A percentile compares a stretch with the other conserved stretches of the same genome.
Evolutionary conservation across 2,888 invertebrate species (phyloP).

Genomic region (Oscheius sp.): DNA sequence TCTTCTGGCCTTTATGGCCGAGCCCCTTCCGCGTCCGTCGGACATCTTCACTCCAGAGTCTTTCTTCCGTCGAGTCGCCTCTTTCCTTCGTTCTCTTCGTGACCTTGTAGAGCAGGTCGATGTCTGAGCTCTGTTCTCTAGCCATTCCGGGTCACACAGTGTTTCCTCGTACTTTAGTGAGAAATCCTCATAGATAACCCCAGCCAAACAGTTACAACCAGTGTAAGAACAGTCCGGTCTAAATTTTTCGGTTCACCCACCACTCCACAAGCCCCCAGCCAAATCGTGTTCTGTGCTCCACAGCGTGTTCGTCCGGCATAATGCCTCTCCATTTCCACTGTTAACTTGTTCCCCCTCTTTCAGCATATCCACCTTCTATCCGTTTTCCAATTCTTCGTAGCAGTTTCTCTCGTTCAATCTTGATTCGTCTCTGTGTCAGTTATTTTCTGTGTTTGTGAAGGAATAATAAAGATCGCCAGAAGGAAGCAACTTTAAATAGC

Average conservation of each 20-base stretch:
- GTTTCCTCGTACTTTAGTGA: not conserved
- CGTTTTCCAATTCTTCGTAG: not conserved
- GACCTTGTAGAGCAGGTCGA: slow-evolving; percentile 29
- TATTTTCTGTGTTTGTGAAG: no score
- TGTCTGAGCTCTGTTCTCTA: slow-evolving; percentile 7
- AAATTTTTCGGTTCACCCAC: no score
- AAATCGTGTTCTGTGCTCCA: not conserved
- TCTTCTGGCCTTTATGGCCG: slow-evolving; percentile 31
- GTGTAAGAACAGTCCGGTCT: not conserved
- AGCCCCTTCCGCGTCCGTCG: slow-evolving; percentile 24
- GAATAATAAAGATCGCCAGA: no score
- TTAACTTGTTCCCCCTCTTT: not conserved
- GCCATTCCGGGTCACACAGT: slow-evolving; percentile 16
- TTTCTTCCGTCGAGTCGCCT: slow-evolving; percentile 20
- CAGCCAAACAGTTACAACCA: not conserved
- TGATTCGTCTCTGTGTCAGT: no score
- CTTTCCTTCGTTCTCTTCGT: slow-evolving; percentile 26
- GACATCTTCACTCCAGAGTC: slow-evolving; percentile 29
- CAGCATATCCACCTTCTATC: slow-evolving; percentile 14
- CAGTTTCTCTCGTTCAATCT: no score
- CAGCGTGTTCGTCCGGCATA: slow-evolving; percentile 7
- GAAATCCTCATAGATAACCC: no score
- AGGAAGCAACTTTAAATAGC: no score
- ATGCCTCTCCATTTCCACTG: not conserved
- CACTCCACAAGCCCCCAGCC: no score